Conservation (phyloP, 2,797 vertebrate species). For the Rousettus madagascariensis region DNA sequence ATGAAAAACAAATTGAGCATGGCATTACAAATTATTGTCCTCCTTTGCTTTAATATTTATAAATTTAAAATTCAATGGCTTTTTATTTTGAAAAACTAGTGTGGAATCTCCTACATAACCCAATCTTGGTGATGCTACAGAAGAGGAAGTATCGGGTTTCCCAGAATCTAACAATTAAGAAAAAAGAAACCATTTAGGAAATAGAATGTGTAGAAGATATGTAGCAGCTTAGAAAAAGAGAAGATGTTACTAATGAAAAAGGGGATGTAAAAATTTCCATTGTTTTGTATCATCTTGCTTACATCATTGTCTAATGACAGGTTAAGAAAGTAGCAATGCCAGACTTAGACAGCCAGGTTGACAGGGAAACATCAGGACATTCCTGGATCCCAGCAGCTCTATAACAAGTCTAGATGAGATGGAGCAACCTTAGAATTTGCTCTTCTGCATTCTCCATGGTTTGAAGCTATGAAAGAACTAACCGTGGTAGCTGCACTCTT, state of each 20-base stretch:
- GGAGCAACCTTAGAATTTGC: background rate
- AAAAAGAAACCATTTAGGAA: background rate
- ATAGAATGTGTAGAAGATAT: background rate
- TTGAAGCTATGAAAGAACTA: background rate
- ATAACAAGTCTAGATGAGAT: background rate
- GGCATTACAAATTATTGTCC: background rate
- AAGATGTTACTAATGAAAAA: background rate
- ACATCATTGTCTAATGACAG: background rate
- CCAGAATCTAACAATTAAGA: background rate
- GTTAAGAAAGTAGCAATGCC: background rate
- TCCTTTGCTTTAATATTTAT: background rate
- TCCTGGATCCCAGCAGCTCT: background rate
- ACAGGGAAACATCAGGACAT: background rate
- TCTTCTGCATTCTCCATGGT: background rate
- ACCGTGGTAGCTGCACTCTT: background rate
- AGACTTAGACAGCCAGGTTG: background rate
- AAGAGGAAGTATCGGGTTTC: background rate
- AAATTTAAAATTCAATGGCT: background rate
- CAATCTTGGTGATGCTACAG: background rate
- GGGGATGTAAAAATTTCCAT: background rate
- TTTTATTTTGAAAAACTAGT: conserved; percentile 2
- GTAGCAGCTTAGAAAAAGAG: background rate
- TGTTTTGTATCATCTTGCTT: background rate
- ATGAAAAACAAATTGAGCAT: background rate
- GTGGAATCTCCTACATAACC: background rate